Percentiles rank a stretch among this genome's conserved stretches.
Conservation (phyloP, 2,888 invertebrate species). For the Mythimna vitellina region DNA sequence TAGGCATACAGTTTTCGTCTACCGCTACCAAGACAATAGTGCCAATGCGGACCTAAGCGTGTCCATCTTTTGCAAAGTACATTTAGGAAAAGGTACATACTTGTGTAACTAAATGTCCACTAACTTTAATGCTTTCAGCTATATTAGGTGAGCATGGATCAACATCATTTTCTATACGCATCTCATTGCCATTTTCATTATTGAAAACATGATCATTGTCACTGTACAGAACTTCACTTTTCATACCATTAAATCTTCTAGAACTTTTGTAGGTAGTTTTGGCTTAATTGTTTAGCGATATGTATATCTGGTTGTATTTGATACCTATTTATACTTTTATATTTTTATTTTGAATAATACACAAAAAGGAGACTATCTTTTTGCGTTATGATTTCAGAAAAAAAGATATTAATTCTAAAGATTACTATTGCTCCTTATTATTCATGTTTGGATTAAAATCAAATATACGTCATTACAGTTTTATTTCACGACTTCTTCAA, state of each 20-base stretch:
- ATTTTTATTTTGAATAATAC: too few relatives aligned
- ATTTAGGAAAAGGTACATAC: conserved; percentile 90
- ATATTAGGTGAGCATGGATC: conserved; percentile 57
- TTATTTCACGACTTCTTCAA: neutral
- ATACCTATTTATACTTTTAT: neutral
- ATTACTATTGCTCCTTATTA: neutral
- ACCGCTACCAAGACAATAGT: conserved; percentile 89
- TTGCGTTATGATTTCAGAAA: too few relatives aligned
- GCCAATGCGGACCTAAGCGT: conserved; percentile 88
- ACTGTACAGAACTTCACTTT: conserved; percentile 48
- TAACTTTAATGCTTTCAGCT: conserved; percentile 58
- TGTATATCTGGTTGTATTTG: neutral
- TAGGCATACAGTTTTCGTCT: conserved; percentile 89
- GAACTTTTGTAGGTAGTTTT: conserved; percentile 32
- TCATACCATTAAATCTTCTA: conserved; percentile 30
- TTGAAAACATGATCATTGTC: conserved; percentile 31
- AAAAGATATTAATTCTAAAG: neutral
- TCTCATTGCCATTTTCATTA: conserved; percentile 34
- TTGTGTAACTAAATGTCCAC: conserved; percentile 73
- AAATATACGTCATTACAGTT: neutral
- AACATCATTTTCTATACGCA: conserved; percentile 38
- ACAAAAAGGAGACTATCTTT: too few relatives aligned
- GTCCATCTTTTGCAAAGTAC: conserved; percentile 90
- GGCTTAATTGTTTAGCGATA: conserved; percentile 11
- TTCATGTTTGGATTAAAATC: neutral